Conservation (phyloP, 2,888 invertebrate genomes). For the Cheilosia vulpina region DNA sequence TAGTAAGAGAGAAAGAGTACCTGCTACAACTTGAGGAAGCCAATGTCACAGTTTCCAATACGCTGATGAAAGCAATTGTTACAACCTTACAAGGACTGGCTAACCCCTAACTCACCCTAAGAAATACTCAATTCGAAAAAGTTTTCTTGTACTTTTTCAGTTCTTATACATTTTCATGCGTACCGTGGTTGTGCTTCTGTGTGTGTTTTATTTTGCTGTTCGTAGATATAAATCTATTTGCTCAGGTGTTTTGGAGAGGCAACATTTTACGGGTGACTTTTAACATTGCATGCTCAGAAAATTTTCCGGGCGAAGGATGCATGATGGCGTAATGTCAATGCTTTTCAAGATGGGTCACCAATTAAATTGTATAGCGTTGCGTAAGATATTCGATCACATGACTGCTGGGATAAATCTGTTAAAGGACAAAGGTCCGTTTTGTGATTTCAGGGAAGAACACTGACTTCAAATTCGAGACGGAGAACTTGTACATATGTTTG, state of each 20-base stretch:
- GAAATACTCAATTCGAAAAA: too few relatives aligned
- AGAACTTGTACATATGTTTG: too few relatives aligned
- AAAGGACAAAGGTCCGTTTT: neutral
- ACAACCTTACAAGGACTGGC: too few relatives aligned
- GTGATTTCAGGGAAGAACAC: too few relatives aligned
- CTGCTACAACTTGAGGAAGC: too few relatives aligned
- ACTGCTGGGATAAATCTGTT: conserved; percentile 25
- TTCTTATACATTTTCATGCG: conserved; percentile 19
- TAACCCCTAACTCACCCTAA: too few relatives aligned
- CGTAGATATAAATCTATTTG: conserved; percentile 81
- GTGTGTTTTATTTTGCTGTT: conserved; percentile 58
- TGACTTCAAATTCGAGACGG: too few relatives aligned
- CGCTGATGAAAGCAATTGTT: too few relatives aligned
- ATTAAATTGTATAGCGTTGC: conserved; percentile 38
- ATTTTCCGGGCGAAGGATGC: conserved; percentile 16
- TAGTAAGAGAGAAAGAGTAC: too few relatives aligned
- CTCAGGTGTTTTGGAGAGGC: conserved; percentile 81
- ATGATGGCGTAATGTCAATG: conserved; percentile 39
- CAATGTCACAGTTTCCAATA: too few relatives aligned
- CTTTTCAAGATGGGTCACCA: conserved; percentile 39
- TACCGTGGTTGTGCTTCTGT: neutral
- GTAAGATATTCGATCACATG: conserved; percentile 24
- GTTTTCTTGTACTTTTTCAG: conserved; percentile 7
- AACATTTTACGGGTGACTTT: conserved; percentile 82
- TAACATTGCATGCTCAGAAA: conserved; percentile 25